Conservation (phyloP, 2,888 invertebrate genomes). For the Allophyes oxyacanthae region DNA sequence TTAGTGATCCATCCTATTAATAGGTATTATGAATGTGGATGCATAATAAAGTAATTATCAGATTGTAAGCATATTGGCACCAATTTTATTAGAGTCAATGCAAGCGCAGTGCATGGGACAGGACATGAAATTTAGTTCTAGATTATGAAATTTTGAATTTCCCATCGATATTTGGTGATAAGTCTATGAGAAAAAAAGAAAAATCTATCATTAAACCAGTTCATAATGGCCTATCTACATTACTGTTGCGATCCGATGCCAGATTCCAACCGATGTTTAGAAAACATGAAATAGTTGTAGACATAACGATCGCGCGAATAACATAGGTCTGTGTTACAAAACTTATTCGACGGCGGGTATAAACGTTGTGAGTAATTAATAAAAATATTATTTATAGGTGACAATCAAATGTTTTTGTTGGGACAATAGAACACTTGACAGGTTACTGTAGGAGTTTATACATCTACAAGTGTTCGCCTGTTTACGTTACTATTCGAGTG, state of each 20-base stretch:
- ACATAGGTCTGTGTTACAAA: slow-evolving; percentile 18
- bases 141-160: no score
- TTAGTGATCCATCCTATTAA: slow-evolving; percentile 41
- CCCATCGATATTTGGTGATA: no score
- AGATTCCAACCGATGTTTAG: slow-evolving; percentile 45
- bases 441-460: neutral
- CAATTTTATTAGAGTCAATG: slow-evolving; percentile 1
- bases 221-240: slow-evolving; percentile 19
- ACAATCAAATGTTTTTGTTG: slow-evolving; percentile 9
- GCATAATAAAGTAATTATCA: neutral
- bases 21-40: no score
- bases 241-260: slow-evolving; percentile 18
- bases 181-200: no score
- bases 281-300: slow-evolving; percentile 51
- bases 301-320: slow-evolving; percentile 4
- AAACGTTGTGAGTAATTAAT: slow-evolving; percentile 7
- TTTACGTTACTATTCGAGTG: neutral
- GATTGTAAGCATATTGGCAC: neutral
- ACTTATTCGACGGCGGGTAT: slow-evolving; percentile 18
- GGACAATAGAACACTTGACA: neutral
- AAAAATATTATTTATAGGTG: slow-evolving; percentile 1
- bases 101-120: neutral
- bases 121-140: neutral
- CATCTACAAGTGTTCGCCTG: neutral
- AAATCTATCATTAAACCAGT: neutral